A percentile compares a stretch with the other conserved stretches of the same genome.
These are phyloP conservation scores for Rhorus exstirpatorius DNA, from an alignment of 2,888 invertebrate genomes.

Conservation along the genomic window DNA sequence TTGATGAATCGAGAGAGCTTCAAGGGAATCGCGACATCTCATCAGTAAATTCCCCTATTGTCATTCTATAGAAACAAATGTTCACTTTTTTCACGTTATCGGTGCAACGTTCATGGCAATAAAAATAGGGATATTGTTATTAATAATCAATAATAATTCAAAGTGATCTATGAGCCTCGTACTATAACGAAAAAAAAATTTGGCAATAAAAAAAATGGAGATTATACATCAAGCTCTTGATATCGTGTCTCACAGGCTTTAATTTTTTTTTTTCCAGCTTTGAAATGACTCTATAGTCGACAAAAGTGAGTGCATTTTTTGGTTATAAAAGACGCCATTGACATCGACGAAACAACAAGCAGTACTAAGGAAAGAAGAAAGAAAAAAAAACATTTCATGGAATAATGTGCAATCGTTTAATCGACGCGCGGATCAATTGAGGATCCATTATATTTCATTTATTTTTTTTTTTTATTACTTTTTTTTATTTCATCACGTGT, in stretches of 20 bases:
- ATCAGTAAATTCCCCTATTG: too few relatives aligned
- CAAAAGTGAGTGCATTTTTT: neutral
- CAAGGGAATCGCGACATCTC: neutral
- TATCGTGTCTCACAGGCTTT: neutral
- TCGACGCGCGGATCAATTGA: slow-evolving; percentile 30
- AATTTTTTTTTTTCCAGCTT: slow-evolving; percentile 11
- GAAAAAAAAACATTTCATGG: slow-evolving; percentile 2
- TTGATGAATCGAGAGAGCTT: slow-evolving; percentile 4
- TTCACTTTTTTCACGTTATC: neutral
- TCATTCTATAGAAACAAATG: too few relatives aligned
- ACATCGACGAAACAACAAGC: slow-evolving; percentile 15
- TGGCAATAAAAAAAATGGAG: neutral
- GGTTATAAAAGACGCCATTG: neutral
- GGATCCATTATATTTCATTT: slow-evolving; percentile 38
- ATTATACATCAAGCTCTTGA: neutral
- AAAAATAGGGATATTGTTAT: too few relatives aligned
- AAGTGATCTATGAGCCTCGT: too few relatives aligned
- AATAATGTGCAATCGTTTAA: slow-evolving; percentile 59
- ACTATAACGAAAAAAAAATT: too few relatives aligned
- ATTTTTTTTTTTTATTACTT: neutral
- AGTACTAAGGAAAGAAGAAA: neutral
- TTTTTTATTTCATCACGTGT: neutral
- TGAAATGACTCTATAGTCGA: neutral
- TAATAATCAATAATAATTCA: too few relatives aligned
- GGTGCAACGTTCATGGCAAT: too few relatives aligned